These are phyloP conservation scores for Hypothenemus hampei DNA, from an alignment of 1,140 invertebrate species.

Conservation along the genomic window DNA sequence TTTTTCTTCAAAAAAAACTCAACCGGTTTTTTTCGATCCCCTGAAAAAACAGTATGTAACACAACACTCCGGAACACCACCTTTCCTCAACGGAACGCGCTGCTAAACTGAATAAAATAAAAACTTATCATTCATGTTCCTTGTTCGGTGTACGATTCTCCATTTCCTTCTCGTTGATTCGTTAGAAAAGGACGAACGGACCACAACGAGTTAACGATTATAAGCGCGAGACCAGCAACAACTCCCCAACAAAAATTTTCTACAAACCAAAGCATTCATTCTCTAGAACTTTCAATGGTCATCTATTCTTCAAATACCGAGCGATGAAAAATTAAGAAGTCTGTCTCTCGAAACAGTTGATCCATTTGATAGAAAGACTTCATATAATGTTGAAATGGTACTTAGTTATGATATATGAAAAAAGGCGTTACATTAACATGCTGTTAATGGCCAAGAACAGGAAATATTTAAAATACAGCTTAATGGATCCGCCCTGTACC, in stretches of 20 bases:
- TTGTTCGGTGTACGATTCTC: constrained; percentile 12
- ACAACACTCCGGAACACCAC: constrained; percentile 5
- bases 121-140: constrained; percentile 11
- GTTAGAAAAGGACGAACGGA: constrained; percentile 5
- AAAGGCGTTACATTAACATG: too few relatives aligned
- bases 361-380: too few relatives aligned
- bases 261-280: too few relatives aligned
- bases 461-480: too few relatives aligned
- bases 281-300: too few relatives aligned
- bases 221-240: background rate
- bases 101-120: constrained; percentile 11
- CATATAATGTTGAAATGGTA: too few relatives aligned
- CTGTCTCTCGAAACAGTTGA: too few relatives aligned
- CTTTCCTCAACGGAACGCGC: background rate
- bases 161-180: background rate
- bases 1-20: constrained; percentile 43
- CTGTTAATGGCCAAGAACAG: too few relatives aligned
- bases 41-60: constrained; percentile 1
- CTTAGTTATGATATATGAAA: too few relatives aligned
- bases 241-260: background rate
- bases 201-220: background rate
- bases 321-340: background rate
- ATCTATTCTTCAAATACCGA: too few relatives aligned
- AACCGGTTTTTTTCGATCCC: constrained; percentile 7
- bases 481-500: too few relatives aligned